Evolutionary conservation across 1,140 invertebrate genomes (phyloP).

Genomic region (Drosophila nebulosa): DNA sequence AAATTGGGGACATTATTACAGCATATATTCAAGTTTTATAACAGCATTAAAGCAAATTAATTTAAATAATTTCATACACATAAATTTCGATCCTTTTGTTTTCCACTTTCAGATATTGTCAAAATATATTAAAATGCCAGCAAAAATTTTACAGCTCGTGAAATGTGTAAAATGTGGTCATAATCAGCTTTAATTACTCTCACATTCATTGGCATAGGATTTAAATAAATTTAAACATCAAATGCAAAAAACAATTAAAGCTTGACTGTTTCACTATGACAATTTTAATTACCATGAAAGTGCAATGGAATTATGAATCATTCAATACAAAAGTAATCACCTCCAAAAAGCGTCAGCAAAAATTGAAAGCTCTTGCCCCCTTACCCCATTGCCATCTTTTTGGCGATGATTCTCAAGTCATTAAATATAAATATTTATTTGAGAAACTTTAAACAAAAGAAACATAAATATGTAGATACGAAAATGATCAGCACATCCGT

Average conservation of each 20-base stretch:
- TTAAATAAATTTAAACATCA: slow-evolving; percentile 10
- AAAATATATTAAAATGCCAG: not conserved
- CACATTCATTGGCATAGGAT: not conserved
- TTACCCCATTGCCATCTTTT: not conserved
- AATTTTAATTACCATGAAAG: not conserved
- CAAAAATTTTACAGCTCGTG: not conserved
- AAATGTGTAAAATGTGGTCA: slow-evolving; percentile 11
- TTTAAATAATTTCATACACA: too few species aligned
- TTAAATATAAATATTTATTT: slow-evolving; percentile 23
- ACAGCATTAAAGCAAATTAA: too few species aligned
- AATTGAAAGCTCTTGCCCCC: not conserved
- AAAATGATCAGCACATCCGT: slow-evolving; percentile 40
- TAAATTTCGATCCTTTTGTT: too few species aligned
- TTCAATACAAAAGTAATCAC: not conserved
- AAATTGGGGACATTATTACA: too few species aligned
- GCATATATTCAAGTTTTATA: too few species aligned
- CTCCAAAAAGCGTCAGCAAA: not conserved
- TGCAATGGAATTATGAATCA: not conserved
- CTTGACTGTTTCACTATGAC: not conserved
- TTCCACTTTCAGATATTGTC: not conserved
- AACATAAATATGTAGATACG: not conserved
- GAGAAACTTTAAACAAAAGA: slow-evolving; percentile 17
- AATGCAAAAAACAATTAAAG: slow-evolving; percentile 15
- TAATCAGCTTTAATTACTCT: slow-evolving; percentile 34
- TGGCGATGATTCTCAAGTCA: not conserved